Base-by-base conservation (phyloP, 92 coral and sea anemone species). In the Scolanthus callimorphus region DNA sequence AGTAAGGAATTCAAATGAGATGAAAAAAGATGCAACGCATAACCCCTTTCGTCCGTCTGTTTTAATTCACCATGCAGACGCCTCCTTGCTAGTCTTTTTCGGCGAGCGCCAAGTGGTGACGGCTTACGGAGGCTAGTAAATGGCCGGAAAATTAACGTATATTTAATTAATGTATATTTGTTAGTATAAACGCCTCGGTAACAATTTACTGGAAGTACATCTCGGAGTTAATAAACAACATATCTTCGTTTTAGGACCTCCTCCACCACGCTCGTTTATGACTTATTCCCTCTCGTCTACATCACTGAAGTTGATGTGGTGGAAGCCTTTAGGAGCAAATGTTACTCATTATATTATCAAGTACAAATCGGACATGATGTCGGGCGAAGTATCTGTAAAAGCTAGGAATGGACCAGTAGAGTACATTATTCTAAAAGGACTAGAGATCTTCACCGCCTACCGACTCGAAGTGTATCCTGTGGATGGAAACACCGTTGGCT, bases 271-370 rank as follows among this genome's bases (percentile, higher is more conserved):
- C 27, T 17, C 34, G 12, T 26, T 67, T 17, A 43, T 26, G 20
- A 50, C 49, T 3, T 25, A 13, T n/a, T n/a, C 51, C 25, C 29
- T 55, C 2, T 43, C 63, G 20, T 39, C 63, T 10, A 8, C 62
- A 21, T 39, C 63, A 17, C 23, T 51, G 13, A 63, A 63, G 15
- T 12, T 50, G 13, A 3, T 51, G 26, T 67, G 74, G 74, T 39
- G 38, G 50, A 38, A 28, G 31, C 63, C 74, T 19, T 15, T 19
- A 24, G 25, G 31, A 6, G 51, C 47, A 22, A 25, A 39, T 2
- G 63, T 67, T 29, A 55, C 37, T 17, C 63, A 67, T 49, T 67
- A 67, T 21, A 59, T 39, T 9, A 27, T 67, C 22, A 39, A 63
- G 26, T 49, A 63, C 31, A 53, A 6, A 6, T 51, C 58, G 9